A percentile compares a stretch with the other conserved stretches of the same genome.
Conservation (phyloP, 2,113 vertebrate species). For the Capreolus pygargus region DNA sequence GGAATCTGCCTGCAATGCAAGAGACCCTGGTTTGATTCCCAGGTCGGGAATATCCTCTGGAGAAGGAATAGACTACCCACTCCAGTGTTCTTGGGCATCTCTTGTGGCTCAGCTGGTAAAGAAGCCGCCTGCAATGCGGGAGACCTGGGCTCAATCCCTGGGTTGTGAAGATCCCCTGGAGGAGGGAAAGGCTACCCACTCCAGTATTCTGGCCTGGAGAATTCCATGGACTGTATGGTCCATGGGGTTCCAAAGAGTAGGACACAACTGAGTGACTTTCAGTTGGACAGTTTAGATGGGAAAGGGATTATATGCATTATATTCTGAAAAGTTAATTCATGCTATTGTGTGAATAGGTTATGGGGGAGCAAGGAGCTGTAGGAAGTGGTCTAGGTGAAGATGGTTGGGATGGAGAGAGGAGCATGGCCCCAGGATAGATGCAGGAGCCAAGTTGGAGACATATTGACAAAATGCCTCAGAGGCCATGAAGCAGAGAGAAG, state of each 20-base stretch:
- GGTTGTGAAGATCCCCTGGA: not conserved
- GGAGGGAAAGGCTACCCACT: not conserved
- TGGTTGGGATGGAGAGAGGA: not conserved
- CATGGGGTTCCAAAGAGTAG: not conserved
- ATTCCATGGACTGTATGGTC: not conserved
- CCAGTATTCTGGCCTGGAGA: not conserved
- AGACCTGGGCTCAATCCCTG: not conserved
- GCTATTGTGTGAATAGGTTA: not conserved
- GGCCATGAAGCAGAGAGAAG: accelerated
- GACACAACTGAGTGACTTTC: not conserved
- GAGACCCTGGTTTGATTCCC: not conserved
- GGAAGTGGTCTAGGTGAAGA: not conserved
- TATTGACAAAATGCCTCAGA: not conserved
- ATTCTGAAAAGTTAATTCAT: not conserved
- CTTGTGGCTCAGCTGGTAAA: not conserved
- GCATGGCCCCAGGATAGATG: accelerated
- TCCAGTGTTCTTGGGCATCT: not conserved
- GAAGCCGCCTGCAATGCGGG: not conserved
- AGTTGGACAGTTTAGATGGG: not conserved
- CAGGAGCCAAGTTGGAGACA: not conserved
- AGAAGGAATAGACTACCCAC: not conserved
- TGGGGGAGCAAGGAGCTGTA: not conserved
- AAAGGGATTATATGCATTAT: not conserved
- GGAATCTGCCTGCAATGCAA: not conserved
- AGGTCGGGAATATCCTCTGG: not conserved